Evolutionary conservation across 2,113 vertebrate genomes (phyloP).

Genomic region (Menura novaehollandiae): DNA sequence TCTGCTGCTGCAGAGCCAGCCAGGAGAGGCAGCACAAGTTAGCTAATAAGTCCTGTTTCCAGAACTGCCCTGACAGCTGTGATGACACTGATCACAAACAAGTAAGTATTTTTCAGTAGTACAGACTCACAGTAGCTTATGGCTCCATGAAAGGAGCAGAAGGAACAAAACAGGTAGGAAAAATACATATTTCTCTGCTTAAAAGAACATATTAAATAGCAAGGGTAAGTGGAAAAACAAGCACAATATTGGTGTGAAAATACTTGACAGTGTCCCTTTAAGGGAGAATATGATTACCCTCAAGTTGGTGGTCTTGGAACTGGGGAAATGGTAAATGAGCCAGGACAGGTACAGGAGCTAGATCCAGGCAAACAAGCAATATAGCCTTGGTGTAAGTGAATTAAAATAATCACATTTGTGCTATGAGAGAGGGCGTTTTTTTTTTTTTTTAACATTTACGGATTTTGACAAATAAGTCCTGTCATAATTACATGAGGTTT

Average conservation of each 20-base stretch:
- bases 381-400: neutral
- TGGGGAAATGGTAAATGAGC: neutral
- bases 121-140: neutral
- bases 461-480: neutral
- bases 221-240: neutral
- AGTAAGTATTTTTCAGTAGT: conserved; percentile 6
- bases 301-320: neutral
- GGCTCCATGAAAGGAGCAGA: neutral
- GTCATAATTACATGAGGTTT: neutral
- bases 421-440: neutral
- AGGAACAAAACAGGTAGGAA: neutral
- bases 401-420: neutral
- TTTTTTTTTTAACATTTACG: accelerated
- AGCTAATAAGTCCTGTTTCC: neutral
- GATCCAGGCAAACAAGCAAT: neutral
- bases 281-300: neutral
- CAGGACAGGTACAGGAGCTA: neutral
- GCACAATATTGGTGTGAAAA: neutral
- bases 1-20: conserved; percentile 29
- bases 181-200: neutral
- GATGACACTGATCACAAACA: neutral
- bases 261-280: conserved; percentile 23
- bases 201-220: neutral
- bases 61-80: neutral
- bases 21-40: conserved; percentile 24